A percentile compares a stretch with the other conserved stretches of the same genome.
Conservation (phyloP, 2,888 invertebrate species). For the Drosophila tripunctata region DNA sequence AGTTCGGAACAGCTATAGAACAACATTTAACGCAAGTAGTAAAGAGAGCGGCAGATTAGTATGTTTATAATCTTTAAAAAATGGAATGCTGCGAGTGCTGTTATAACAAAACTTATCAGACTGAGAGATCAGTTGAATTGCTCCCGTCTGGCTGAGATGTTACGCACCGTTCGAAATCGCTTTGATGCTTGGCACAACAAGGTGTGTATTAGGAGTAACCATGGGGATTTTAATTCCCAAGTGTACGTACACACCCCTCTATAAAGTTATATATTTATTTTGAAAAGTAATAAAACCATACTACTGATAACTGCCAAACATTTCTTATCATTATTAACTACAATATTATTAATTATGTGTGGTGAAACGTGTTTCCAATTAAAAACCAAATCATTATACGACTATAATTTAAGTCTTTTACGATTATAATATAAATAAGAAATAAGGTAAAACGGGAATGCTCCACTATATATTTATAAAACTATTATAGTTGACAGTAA, state of each 20-base stretch:
- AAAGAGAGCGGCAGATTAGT: slow-evolving; percentile 24
- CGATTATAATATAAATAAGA: no score
- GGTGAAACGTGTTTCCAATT: background rate
- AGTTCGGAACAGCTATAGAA: no score
- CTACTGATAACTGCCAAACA: background rate
- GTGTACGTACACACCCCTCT: background rate
- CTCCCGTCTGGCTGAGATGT: slow-evolving; percentile 23
- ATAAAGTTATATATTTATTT: slow-evolving; percentile 5
- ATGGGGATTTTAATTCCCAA: background rate
- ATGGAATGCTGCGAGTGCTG: slow-evolving; percentile 21
- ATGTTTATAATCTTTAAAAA: slow-evolving; percentile 16
- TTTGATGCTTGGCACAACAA: slow-evolving; percentile 27
- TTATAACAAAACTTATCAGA: background rate
- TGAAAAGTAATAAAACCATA: background rate
- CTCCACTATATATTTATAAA: background rate
- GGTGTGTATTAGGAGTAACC: slow-evolving; percentile 24
- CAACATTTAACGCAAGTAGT: background rate
- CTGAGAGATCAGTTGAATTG: slow-evolving; percentile 38
- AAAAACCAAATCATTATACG: background rate
- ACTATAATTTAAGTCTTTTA: no score
- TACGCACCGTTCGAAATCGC: slow-evolving; percentile 21
- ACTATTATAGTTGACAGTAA: background rate
- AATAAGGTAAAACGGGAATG: no score
- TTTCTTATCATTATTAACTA: slow-evolving; percentile 3
- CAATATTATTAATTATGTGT: background rate